Percentiles rank a stretch among this genome's conserved stretches.
Evolutionary conservation across 2,113 vertebrate genomes (phyloP).

Genomic region (Oreochromis niloticus): DNA sequence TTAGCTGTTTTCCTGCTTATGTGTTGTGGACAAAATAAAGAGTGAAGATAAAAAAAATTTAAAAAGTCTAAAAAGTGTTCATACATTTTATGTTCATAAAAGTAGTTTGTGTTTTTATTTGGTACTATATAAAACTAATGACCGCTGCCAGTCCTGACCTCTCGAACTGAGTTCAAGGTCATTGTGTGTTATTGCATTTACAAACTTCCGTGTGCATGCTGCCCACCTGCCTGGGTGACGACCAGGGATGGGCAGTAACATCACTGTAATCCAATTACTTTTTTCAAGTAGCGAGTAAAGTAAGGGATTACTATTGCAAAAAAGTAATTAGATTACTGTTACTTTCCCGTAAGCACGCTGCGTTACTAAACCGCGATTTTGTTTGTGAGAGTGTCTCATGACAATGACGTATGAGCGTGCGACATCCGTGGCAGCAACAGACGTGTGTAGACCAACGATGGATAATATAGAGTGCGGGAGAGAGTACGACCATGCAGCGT

Average conservation of each 20-base stretch:
- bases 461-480: neutral
- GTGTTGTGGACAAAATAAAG: neutral
- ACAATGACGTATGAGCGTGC: neutral
- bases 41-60: neutral
- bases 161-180: neutral
- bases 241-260: neutral
- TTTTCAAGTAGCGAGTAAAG: neutral
- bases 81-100: neutral
- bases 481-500: neutral
- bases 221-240: neutral
- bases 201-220: neutral
- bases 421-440: too few species aligned
- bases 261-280: neutral
- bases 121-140: neutral
- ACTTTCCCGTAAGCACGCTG: neutral
- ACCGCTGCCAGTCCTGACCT: neutral
- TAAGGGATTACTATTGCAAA: neutral
- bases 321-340: neutral
- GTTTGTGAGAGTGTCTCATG: neutral
- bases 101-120: neutral
- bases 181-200: neutral
- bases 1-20: neutral
- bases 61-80: neutral
- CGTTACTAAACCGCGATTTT: rapidly evolving
- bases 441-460: neutral